Conservation (phyloP, 1,140 invertebrate genomes). For the Pantala flavescens region DNA sequence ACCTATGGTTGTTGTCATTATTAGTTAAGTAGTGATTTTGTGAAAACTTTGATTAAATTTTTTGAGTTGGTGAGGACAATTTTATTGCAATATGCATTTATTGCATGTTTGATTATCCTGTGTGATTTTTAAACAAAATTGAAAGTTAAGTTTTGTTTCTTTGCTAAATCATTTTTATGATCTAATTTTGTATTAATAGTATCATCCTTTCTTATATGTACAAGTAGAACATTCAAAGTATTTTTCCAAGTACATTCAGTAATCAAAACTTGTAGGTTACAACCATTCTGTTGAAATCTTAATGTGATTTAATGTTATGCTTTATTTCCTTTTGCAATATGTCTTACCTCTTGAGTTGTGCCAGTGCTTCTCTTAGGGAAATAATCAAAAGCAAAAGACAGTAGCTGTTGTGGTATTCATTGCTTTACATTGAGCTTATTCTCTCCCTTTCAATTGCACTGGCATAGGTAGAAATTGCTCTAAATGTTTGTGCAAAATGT, state of each 20-base stretch:
- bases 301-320: not conserved
- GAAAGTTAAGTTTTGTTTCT: not conserved
- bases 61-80: not conserved
- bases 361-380: not conserved
- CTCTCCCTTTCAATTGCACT: constrained; percentile 4
- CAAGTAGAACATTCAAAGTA: no score
- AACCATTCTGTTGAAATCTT: not conserved
- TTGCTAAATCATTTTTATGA: not conserved
- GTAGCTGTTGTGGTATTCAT: not conserved
- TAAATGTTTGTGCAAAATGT: constrained; percentile 8
- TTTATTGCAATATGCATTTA: not conserved
- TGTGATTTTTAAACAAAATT: not conserved
- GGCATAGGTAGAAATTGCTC: not conserved
- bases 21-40: not conserved
- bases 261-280: not conserved
- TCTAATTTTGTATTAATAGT: not conserved
- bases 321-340: constrained; percentile 1
- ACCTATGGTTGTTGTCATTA: not conserved
- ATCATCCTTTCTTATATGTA: not conserved
- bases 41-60: not conserved
- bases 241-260: no score
- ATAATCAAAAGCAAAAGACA: constrained; percentile 3
- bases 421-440: constrained; percentile 10
- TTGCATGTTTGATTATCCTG: not conserved
- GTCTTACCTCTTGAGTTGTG: constrained; percentile 4